Conservation (phyloP, 1,140 invertebrate genomes). For the Hylyphantes graminicola region DNA sequence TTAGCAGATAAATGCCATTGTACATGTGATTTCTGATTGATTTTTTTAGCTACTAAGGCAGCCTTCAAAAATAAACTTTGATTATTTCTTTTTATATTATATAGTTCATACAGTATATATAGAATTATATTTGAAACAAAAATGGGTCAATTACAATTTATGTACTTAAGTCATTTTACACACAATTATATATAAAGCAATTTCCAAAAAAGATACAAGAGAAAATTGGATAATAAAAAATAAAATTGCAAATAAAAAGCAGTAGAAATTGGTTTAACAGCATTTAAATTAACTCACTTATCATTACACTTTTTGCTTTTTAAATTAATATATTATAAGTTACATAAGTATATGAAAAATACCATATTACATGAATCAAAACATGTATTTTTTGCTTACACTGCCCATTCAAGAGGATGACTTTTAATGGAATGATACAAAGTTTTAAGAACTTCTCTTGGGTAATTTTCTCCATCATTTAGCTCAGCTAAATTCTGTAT, state of each 20-base stretch:
- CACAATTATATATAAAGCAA: not conserved
- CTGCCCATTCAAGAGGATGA: slow-evolving; percentile 90
- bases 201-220: not conserved
- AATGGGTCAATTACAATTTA: not conserved
- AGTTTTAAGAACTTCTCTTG: slow-evolving; percentile 89
- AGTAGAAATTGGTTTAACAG: too few relatives aligned
- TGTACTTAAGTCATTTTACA: not conserved
- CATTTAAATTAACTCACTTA: too few relatives aligned
- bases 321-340: too few relatives aligned
- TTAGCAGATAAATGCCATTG: too few relatives aligned
- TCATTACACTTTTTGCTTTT: too few relatives aligned
- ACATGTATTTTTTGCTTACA: slow-evolving; percentile 36
- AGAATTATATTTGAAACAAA: not conserved
- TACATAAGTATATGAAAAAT: not conserved
- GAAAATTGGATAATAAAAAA: too few relatives aligned
- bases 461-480: slow-evolving; percentile 96
- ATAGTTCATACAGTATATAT: not conserved
- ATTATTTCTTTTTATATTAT: not conserved
- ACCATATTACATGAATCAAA: not conserved
- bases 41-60: not conserved
- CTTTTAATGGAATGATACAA: slow-evolving; percentile 95
- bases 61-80: not conserved
- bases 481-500: slow-evolving; percentile 95
- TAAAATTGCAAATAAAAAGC: too few relatives aligned
- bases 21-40: too few relatives aligned